A percentile compares a stretch with the other conserved stretches of the same genome.
Conservation (phyloP, 2,797 vertebrate species). For the Huso huso region DNA sequence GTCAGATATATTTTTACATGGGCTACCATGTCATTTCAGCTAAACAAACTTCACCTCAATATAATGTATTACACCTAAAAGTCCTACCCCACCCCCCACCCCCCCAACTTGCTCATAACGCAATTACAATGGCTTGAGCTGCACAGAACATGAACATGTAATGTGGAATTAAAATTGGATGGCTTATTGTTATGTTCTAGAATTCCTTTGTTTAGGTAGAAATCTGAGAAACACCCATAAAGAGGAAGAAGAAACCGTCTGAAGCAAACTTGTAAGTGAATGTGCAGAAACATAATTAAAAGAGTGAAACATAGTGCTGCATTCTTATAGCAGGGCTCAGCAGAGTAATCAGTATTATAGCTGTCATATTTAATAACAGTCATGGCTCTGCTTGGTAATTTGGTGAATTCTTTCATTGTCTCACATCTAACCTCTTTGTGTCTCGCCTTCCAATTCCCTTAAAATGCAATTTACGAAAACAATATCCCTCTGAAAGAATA, state of each 20-base stretch:
- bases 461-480: slow-evolving; percentile 48
- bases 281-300: slow-evolving; percentile 56
- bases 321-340: slow-evolving; percentile 31
- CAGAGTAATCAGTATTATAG: slow-evolving; percentile 48
- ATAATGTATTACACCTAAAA: slow-evolving; percentile 64
- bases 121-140: slow-evolving; percentile 70
- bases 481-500: slow-evolving; percentile 34
- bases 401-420: slow-evolving; percentile 54
- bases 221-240: slow-evolving; percentile 50
- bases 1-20: slow-evolving; percentile 94
- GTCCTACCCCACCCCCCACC: slow-evolving; percentile 45
- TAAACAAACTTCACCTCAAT: slow-evolving; percentile 71
- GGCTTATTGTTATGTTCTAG: slow-evolving; percentile 35
- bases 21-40: slow-evolving; percentile 85
- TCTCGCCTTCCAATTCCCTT: slow-evolving; percentile 47
- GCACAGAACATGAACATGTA: slow-evolving; percentile 60
- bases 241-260: slow-evolving; percentile 40
- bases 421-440: slow-evolving; percentile 56
- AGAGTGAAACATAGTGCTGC: slow-evolving; percentile 40
- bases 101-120: slow-evolving; percentile 45
- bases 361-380: slow-evolving; percentile 58
- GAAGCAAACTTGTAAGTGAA: slow-evolving; percentile 43
- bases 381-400: slow-evolving; percentile 38
- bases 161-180: slow-evolving; percentile 67
- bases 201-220: slow-evolving; percentile 42